Evolutionary conservation across 2,888 invertebrate species (phyloP), one percentile per base, ranked within the genome.

Genomic region (Embidobia sp.): DNA sequence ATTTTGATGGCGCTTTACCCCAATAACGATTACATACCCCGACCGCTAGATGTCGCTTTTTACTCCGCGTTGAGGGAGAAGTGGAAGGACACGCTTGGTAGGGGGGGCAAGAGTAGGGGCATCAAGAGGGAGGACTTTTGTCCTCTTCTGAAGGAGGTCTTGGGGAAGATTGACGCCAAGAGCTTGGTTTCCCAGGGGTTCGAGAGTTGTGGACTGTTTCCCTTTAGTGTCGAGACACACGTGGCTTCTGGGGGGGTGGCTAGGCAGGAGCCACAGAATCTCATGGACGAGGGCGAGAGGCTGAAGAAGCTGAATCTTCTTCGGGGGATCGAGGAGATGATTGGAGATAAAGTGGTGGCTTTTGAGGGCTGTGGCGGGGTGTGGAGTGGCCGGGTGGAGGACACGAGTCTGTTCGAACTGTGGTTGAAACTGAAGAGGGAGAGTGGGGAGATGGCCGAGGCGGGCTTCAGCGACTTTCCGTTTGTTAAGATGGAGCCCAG

Each of bases 401-500:
- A 73, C 18, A 73, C 46, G 0, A 73, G 72, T 73, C 33, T 73
- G 1, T 73, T 42, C 35, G 55, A 64, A 19, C 10, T 73, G 31
- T 73, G 64, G 72, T 22, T 11, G 13, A 16, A 13, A 7, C 11
- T 73, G 11, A 73, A 57, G 10, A 55, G 6, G 1, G 61, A 70
- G 1, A 19, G 70, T 10, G 44, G 51, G 1, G 57, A 66, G 15
- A 29, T 8, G 7, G 6, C 7, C 1, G 22, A 22, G 22, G 22
- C 3, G 6, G 22, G 22, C 22, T 22, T 29, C 29, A 7, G 29
- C n/a, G n/a, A n/a, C n/a, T 29, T 51, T 5, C 1, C 1, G 8
- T 11, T 40, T 15, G 19, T 59, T 3, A 69, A 74, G 16, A 2
- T 37, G 18, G 46, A 51, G 37, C 3, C 15, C 1, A 29, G 3